Evolutionary conservation across 2,888 invertebrate genomes (phyloP), one percentile per base, ranked within the genome.

Genomic region (Dasysyrphus tricinctus): DNA sequence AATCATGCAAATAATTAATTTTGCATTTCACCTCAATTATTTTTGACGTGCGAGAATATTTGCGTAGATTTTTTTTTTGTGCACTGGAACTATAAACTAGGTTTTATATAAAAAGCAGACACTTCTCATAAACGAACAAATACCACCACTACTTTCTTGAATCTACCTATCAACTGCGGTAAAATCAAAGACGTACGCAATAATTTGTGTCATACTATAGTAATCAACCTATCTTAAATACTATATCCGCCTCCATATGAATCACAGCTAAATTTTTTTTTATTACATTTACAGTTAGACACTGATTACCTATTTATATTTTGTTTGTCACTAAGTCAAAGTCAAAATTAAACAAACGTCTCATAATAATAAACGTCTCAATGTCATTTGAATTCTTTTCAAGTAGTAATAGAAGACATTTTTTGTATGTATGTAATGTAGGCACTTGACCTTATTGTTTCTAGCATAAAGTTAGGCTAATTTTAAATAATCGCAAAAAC

Each of bases 291-390:
- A 32, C 7, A 7, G 11, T 49, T 51, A 51, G 5, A 12, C 24
- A 19, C 16, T 49, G 1, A 19, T 49, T 16, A 4, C n/a, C n/a
- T 16, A 5, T 42, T 16, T 47, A n/a, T 47, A 5, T 14, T 14
- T 54, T 14, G 24, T 24, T 49, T 54, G 54, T n/a, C 29, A 56
- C 32, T 5, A 29, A 29, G 29, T 29, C 54, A 56, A 32, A 51
- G 42, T 42, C 14, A 42, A 42, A 14, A 29, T 14, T 9, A 32
- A 8, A 8, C 16, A 9, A 37, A 6, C 32, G 24, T 37, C 37
- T 59, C 16, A 16, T 16, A 59, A 37, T 59, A n/a, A 59, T 37
- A 59, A 59, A 59, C 19, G 16, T 59, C 12, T 37, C 37, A 59
- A 32, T 56, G 32, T 32, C 32, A 56, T 32, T n/a, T 19, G 54